These are phyloP conservation scores for Polylopha cassiicola DNA, from an alignment of 2,888 invertebrate species.

Conservation along the genomic window DNA sequence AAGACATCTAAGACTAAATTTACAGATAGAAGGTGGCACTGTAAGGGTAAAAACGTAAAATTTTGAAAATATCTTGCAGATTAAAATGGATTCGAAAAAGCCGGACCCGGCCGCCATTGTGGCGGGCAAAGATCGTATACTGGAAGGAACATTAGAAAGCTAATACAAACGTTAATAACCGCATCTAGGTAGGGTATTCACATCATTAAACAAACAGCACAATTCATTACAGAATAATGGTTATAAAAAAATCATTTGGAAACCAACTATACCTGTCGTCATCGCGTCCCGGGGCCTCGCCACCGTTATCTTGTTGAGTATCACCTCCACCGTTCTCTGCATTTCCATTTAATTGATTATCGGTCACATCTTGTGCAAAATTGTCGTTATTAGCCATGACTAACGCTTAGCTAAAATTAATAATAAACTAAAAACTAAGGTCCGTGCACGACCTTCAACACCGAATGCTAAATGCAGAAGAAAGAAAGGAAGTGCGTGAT, in stretches of 20 bases:
- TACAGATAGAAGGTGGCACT: conserved; percentile 55
- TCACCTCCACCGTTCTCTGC: conserved; percentile 82
- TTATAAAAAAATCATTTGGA: conserved; percentile 27
- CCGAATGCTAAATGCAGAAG: conserved; percentile 75
- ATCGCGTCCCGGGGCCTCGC: conserved; percentile 86
- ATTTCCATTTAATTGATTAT: conserved; percentile 80
- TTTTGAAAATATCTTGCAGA: conserved; percentile 67
- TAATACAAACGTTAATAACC: conserved; percentile 27
- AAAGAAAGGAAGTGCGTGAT: conserved; percentile 54
- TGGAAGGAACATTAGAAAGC: conserved; percentile 47
- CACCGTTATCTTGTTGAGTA: conserved; percentile 83
- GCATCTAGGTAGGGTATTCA: conserved; percentile 18
- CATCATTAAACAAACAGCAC: conserved; percentile 11
- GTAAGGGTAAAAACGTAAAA: conserved; percentile 56
- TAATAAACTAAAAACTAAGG: conserved; percentile 69
- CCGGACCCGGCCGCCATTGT: conserved; percentile 71
- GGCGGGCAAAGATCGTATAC: conserved; percentile 43
- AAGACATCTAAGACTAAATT: conserved; percentile 50
- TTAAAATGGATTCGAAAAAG: conserved; percentile 56
- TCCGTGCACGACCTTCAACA: conserved; percentile 70
- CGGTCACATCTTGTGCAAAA: conserved; percentile 86
- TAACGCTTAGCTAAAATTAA: conserved; percentile 76
- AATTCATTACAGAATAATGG: conserved; percentile 6
- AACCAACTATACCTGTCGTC: conserved; percentile 83
- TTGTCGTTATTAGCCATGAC: conserved; percentile 87